Evolutionary conservation across 2,888 invertebrate genomes (phyloP), one percentile per base, ranked within the genome.

Genomic region (Leucania comma): DNA sequence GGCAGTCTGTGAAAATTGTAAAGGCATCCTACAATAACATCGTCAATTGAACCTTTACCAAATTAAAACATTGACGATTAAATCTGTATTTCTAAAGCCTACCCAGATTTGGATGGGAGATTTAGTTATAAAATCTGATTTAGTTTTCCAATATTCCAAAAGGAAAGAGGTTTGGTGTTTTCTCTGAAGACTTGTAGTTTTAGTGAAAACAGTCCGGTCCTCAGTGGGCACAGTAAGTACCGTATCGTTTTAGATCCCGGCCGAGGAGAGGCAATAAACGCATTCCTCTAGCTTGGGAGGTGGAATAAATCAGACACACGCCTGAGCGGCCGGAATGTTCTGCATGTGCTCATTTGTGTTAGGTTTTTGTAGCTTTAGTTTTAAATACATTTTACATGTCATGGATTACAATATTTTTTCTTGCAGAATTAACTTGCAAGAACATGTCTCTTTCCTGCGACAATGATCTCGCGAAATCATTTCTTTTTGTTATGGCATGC

Each of bases 261-360:
- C 20, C 46, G 46, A 48, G 46, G 56, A 20, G 68, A 54, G 24
- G 78, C 81, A 82, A 83, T 81, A 83, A 68, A 70, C 69, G 60
- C 77, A 82, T 82, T 81, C 81, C 83, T 58, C 35, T 51, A 61
- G 77, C 63, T 77, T 53, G 51, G 57, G 54, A 53, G 74, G 62
- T 68, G 64, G 78, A 79, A 82, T 64, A 70, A 72, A 81, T 83
- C 68, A 80, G 81, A 42, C 46, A 32, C 22, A 29, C 54, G 35
- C 60, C 24, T 20, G 59, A 9, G 53, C 20, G 48, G 1, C 12
- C 9, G 53, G 59, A 46, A 80, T 66, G 62, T 46, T 56, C 17
- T n/a, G 38, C 50, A 67, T 10, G 50, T 4, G 24, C 60, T 50
- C 53, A 67, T 68, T 65, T 58, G 26, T 68, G 12, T 32, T n/a